A percentile compares a stretch with the other conserved stretches of the same genome.
phyloP scores from a whole-genome alignment of 2,888 invertebrate species.

The Thereva unica region DNA sequence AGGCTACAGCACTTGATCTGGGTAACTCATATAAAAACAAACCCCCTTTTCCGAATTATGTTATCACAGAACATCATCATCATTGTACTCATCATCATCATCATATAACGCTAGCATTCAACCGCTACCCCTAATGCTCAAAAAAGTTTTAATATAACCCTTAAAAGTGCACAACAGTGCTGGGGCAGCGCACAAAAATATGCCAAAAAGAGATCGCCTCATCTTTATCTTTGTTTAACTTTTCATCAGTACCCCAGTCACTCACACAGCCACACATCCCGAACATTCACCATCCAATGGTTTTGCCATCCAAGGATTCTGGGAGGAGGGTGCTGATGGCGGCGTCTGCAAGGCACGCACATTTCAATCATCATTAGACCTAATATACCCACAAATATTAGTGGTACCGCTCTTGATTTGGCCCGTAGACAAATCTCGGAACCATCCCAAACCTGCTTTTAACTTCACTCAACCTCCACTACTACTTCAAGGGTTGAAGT shows the following conservation, averaged over 20 bases:
- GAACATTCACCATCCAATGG: neutral
- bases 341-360: conserved; percentile 48
- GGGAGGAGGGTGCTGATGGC: conserved; percentile 24
- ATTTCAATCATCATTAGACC: conserved; percentile 60
- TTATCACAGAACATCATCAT: conserved; percentile 41
- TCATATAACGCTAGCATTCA: conserved; percentile 25
- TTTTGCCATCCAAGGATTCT: neutral
- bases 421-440: conserved; percentile 15
- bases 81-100: conserved; percentile 37
- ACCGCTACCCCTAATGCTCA: conserved; percentile 18
- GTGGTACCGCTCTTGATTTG: conserved; percentile 38
- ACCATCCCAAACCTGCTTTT: conserved; percentile 4
- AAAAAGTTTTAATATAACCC: conserved; percentile 17
- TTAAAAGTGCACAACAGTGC: conserved; percentile 5
- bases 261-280: neutral
- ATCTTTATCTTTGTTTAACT: conserved; percentile 9
- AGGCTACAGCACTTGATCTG: conserved; percentile 11
- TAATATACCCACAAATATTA: conserved; percentile 58
- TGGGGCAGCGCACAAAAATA: conserved; percentile 6
- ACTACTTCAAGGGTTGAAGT: neutral
- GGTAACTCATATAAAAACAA: conserved; percentile 16
- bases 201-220: conserved; percentile 29
- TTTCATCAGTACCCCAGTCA: neutral
- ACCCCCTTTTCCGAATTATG: conserved; percentile 32
- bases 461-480: no score